phyloP scores from a whole-genome alignment of 2,113 vertebrate species.

The Oplegnathus fasciatus region DNA sequence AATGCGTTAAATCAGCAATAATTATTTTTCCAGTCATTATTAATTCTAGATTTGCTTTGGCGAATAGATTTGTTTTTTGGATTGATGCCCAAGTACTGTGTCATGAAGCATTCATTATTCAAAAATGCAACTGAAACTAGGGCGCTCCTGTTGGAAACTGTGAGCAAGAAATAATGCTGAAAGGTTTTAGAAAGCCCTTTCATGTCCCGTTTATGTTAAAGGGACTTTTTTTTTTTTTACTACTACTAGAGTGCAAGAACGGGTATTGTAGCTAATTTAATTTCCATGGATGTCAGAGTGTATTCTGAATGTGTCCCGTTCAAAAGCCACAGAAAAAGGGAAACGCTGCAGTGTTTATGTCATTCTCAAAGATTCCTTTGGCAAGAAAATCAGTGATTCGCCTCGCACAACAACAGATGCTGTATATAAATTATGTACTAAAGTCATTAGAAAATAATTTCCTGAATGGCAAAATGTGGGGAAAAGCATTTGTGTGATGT shows the following conservation, averaged over 20 bases:
- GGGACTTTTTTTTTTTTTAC: constrained; percentile 15
- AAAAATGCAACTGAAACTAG: constrained; percentile 58
- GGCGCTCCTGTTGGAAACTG: constrained; percentile 60
- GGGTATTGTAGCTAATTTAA: constrained; percentile 68
- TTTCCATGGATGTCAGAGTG: constrained; percentile 62
- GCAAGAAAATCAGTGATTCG: constrained; percentile 68
- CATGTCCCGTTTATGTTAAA: constrained; percentile 61
- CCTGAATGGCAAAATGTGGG: constrained; percentile 62
- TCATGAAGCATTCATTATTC: constrained; percentile 70
- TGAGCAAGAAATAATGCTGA: constrained; percentile 58
- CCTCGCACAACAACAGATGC: constrained; percentile 79
- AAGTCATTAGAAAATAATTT: constrained; percentile 81
- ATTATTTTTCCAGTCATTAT: constrained; percentile 59
- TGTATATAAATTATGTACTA: constrained; percentile 79
- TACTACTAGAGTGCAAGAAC: constrained; percentile 26
- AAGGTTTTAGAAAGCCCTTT: constrained; percentile 69
- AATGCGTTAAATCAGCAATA: constrained; percentile 61
- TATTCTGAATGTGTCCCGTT: constrained; percentile 51
- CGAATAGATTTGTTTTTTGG: constrained; percentile 68
- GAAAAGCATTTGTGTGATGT: constrained; percentile 32
- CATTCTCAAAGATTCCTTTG: constrained; percentile 66
- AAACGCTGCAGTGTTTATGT: constrained; percentile 59
- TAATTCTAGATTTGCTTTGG: constrained; percentile 71
- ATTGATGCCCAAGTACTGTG: constrained; percentile 64
- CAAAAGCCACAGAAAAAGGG: constrained; percentile 34